Conservation (phyloP, 2,888 invertebrate genomes). For the Homarus gammarus region DNA sequence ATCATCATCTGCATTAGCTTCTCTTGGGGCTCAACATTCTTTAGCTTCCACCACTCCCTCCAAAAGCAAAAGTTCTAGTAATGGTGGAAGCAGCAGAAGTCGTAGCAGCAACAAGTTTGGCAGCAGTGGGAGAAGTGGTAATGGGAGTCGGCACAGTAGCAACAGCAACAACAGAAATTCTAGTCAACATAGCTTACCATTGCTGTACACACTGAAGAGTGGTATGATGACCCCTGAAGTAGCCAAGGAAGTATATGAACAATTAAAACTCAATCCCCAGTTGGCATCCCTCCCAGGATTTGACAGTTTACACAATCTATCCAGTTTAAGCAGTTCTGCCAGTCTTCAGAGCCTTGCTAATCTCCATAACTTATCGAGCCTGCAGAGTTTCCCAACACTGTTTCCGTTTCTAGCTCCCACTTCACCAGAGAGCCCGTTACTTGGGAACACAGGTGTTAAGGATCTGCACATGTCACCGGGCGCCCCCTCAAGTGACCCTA, state of each 20-base stretch:
- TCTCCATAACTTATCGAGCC: constrained; percentile 55
- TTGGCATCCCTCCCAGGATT: constrained; percentile 61
- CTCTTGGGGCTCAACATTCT: constrained; percentile 59
- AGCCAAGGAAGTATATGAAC: constrained; percentile 62
- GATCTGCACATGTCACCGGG: constrained; percentile 13
- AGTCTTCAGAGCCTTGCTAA: constrained; percentile 65
- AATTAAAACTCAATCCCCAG: constrained; percentile 64
- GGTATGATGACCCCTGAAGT: constrained; percentile 61
- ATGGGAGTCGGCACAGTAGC: constrained; percentile 46
- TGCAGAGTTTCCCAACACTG: constrained; percentile 56
- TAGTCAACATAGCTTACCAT: constrained; percentile 59
- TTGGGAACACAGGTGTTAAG: constrained; percentile 2
- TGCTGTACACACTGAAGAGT: constrained; percentile 61
- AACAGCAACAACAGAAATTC: constrained; percentile 48
- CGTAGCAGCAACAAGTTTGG: constrained; percentile 30
- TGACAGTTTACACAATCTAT: constrained; percentile 45
- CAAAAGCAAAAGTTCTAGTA: constrained; percentile 38
- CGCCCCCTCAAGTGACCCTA: constrained; percentile 10
- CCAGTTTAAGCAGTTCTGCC: constrained; percentile 47
- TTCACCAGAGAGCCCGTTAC: constrained; percentile 1
- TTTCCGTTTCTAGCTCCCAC: constrained; percentile 58
- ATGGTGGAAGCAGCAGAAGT: constrained; percentile 44
- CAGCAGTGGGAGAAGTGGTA: constrained; percentile 19
- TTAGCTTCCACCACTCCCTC: constrained; percentile 26
- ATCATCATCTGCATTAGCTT: constrained; percentile 56